Evolutionary conservation across 2,888 invertebrate genomes (phyloP).

Genomic region (Chaetogeoica ovagalla): DNA sequence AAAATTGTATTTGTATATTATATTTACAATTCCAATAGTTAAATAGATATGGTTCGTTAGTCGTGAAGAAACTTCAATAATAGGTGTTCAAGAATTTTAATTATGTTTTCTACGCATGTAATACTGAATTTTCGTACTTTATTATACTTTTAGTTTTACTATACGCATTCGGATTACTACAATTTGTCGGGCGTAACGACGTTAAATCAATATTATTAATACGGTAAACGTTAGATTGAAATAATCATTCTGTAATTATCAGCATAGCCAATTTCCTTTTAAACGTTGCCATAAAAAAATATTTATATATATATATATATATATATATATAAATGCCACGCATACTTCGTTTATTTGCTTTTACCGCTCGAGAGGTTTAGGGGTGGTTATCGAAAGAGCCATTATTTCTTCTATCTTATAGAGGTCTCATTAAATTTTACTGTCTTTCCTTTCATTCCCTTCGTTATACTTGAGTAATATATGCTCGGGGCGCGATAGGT

Average conservation of each 20-base stretch:
- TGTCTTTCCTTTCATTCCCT: not conserved
- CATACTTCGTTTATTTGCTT: conserved; percentile 1
- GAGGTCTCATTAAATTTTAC: conserved; percentile 18
- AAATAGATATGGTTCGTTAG: no score
- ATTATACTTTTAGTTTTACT: no score
- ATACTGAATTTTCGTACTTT: no score
- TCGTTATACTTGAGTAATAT: not conserved
- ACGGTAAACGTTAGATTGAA: not conserved
- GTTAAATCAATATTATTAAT: not conserved
- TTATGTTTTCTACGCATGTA: no score
- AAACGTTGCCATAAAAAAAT: not conserved
- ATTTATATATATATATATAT: no score
- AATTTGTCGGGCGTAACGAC: not conserved
- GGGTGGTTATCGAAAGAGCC: conserved; percentile 16
- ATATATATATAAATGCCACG: not conserved
- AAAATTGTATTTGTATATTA: no score
- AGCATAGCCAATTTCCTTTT: not conserved
- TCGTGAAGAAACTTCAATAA: no score
- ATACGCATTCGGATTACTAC: no score
- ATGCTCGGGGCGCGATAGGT: not conserved
- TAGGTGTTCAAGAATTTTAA: no score
- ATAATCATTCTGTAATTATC: not conserved
- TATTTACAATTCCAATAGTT: no score
- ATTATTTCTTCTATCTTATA: not conserved
- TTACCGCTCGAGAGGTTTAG: not conserved